These are phyloP conservation scores for Chrosomus eos DNA, from an alignment of 2,797 vertebrate species.

Conservation along the genomic window DNA sequence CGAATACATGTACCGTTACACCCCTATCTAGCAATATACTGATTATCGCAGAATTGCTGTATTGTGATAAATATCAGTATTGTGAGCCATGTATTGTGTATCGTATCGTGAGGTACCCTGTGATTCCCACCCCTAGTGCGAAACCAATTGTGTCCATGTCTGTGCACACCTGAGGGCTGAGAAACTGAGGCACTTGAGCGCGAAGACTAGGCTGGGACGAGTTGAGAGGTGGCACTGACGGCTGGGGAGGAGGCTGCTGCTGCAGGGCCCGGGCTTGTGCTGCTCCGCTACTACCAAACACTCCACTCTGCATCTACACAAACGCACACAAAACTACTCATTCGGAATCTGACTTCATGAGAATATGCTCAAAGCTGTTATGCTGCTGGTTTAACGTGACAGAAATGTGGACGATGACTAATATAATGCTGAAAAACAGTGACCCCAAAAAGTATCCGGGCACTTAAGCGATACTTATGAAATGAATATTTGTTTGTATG, in stretches of 20 bases:
- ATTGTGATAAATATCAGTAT: no score
- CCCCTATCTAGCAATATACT: no score
- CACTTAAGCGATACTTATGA: background rate
- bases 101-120: no score
- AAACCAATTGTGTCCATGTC: background rate
- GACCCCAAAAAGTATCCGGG: background rate
- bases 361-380: background rate
- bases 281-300: conserved; percentile 97
- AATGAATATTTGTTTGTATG: background rate
- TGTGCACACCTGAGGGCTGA: conserved; percentile 94
- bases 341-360: background rate
- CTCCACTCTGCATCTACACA: conserved; percentile 91
- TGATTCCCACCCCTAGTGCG: no score
- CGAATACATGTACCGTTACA: no score
- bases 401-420: background rate
- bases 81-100: no score
- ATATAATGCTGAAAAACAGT: background rate
- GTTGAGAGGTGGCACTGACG: conserved; percentile 96
- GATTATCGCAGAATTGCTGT: no score
- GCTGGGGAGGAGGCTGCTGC: conserved; percentile 82
- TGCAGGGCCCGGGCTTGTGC: conserved; percentile 97
- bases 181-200: conserved; percentile 99
- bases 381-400: background rate
- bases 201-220: conserved; percentile 99
- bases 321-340: conserved; percentile 14